Conservation (phyloP, 2,113 vertebrate genomes). For the Engystomops pustulosus region DNA sequence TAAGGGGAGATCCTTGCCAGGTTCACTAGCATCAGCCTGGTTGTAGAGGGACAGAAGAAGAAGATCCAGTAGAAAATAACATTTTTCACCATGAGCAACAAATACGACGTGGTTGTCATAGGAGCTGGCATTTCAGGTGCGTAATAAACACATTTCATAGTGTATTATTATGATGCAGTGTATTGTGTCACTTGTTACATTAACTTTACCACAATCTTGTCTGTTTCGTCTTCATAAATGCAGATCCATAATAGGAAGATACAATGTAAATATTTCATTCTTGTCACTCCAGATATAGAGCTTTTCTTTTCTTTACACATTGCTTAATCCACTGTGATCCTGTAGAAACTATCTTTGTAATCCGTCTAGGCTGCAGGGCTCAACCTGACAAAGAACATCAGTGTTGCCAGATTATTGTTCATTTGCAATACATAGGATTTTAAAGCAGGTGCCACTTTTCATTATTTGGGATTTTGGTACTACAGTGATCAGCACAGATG, state of each 20-base stretch:
- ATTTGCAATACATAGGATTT: slow-evolving; percentile 41
- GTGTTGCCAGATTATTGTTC: slow-evolving; percentile 43
- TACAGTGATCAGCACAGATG: background rate
- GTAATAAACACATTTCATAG: slow-evolving; percentile 59
- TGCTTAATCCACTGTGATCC: slow-evolving; percentile 53
- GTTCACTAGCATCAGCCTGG: slow-evolving; percentile 37
- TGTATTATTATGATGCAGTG: background rate
- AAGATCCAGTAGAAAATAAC: background rate
- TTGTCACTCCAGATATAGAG: slow-evolving; percentile 5
- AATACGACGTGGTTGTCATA: slow-evolving; percentile 87
- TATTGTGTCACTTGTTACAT: background rate
- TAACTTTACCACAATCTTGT: background rate
- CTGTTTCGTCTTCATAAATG: background rate
- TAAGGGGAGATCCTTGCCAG: slow-evolving; percentile 44
- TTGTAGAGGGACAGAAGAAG: background rate
- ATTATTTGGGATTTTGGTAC: background rate
- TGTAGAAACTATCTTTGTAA: slow-evolving; percentile 55
- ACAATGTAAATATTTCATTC: background rate
- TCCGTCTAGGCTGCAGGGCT: slow-evolving; percentile 47
- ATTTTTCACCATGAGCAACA: slow-evolving; percentile 78
- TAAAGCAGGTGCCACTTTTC: slow-evolving; percentile 5
- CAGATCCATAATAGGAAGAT: background rate
- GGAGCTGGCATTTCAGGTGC: slow-evolving; percentile 93
- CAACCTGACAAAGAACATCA: slow-evolving; percentile 51
- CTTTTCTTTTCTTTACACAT: slow-evolving; percentile 44